Evolutionary conservation across 2,113 vertebrate species (phyloP).

Genomic region (Gulo gulo): DNA sequence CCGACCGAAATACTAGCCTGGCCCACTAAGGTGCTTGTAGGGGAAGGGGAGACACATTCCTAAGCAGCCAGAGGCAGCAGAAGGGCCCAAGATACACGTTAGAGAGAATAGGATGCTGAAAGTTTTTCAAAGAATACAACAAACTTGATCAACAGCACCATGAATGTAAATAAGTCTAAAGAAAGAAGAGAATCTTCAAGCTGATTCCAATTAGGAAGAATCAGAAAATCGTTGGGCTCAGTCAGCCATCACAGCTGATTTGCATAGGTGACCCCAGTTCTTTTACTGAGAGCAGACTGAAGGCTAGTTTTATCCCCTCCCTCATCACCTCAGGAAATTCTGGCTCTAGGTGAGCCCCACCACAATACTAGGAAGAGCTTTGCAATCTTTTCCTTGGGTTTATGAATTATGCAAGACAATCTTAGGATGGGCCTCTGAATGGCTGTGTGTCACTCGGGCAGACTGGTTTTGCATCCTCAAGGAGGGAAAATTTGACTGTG

Average conservation of each 20-base stretch:
- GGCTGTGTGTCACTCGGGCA: background rate
- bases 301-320: background rate
- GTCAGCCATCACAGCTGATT: background rate
- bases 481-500: background rate
- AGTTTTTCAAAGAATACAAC: background rate
- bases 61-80: background rate
- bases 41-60: background rate
- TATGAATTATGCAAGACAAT: background rate
- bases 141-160: background rate
- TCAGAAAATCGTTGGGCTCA: background rate
- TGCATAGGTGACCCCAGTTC: background rate
- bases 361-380: background rate
- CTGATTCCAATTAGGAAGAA: background rate
- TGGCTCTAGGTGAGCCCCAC: background rate
- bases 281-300: background rate
- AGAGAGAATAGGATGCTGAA: background rate
- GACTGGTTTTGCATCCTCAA: background rate
- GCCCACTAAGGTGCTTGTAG: background rate
- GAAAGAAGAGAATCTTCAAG: background rate
- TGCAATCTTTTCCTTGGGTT: background rate
- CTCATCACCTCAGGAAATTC: background rate
- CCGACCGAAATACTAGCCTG: background rate
- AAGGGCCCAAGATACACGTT: background rate
- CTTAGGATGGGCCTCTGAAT: background rate
- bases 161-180: background rate